Evolutionary conservation across 2,113 vertebrate genomes (phyloP), one percentile per base, ranked within the genome.

Genomic region (Meles meles): DNA sequence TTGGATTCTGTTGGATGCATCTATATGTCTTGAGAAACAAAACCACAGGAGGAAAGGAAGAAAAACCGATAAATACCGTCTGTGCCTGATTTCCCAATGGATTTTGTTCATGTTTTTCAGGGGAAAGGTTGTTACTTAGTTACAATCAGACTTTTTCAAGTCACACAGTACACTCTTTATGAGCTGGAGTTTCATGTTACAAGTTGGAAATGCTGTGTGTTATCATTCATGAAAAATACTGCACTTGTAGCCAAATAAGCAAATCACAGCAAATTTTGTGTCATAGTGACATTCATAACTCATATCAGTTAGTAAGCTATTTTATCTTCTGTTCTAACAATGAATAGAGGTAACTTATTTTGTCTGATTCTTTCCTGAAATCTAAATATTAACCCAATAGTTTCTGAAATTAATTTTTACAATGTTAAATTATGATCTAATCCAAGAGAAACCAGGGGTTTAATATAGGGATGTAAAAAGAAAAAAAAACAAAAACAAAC

Each of bases 51-150:
- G 96, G 87, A 94, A 98, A 97, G 97, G 98, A 99, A 99, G 98
- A 98, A 98, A 98, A 98, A 98, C 98, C 80, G 99, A 99, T 99
- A 98, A 98, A 99, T 98, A 99, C 99, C 99, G 99, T 99, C 99
- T 99, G 99, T 99, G 99, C 99, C 99, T 99, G 99, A 98, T 98
- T 98, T 98, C 97, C 98, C 98, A 98, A 95, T 92, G 98, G 98
- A 98, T 98, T 98, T 98, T 98, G 98, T 98, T 98, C 98, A 95
- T 1, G 98, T 98, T 98, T 99, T 98, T 98, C 97, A 97, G 96
- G 97, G 97, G 96, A 96, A 98, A 96, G 97, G 98, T 99, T 98
- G 98, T 96, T 98, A 98, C 98, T 99, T 99, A 99, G 98, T 98
- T 98, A 99, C 98, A 99, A 99, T 99, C 98, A 99, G 98, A 99